A percentile compares a stretch with the other conserved stretches of the same genome.
Conservation (phyloP, 2,113 vertebrate species). For the Corydoras sp. region DNA sequence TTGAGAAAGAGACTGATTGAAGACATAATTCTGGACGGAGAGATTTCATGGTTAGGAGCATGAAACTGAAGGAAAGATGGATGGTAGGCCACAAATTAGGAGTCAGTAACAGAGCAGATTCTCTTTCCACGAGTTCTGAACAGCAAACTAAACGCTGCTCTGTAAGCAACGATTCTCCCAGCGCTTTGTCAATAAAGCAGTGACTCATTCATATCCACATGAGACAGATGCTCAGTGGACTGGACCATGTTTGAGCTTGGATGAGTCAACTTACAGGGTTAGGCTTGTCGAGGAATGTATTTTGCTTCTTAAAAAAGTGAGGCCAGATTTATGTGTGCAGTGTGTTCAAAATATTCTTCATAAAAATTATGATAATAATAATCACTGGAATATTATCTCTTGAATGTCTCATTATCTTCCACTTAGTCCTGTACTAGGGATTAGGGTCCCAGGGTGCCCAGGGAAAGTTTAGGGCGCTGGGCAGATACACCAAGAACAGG, state of each 20-base stretch:
- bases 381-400: too few relatives aligned
- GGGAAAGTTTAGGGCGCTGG: too few relatives aligned
- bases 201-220: constrained; percentile 34
- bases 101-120: constrained; percentile 10
- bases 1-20: constrained; percentile 65
- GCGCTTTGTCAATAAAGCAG: constrained; percentile 31
- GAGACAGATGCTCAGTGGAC: constrained; percentile 5
- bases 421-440: too few relatives aligned
- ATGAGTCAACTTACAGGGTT: constrained; percentile 10
- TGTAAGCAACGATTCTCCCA: constrained; percentile 32
- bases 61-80: constrained; percentile 62
- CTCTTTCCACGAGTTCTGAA: constrained; percentile 7
- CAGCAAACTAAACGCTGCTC: constrained; percentile 25
- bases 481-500: too few relatives aligned
- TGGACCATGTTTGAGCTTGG: neutral
- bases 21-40: constrained; percentile 65
- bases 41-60: constrained; percentile 67
- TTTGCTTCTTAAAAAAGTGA: neutral
- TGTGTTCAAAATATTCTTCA: too few relatives aligned
- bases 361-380: too few relatives aligned
- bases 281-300: neutral
- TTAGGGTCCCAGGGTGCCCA: too few relatives aligned
- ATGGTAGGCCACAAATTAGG: constrained; percentile 48
- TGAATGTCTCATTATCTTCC: too few relatives aligned
- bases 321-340: too few relatives aligned